Base-by-base conservation (phyloP, 2,888 invertebrate genomes). In the Phytoseiulus persimilis region DNA sequence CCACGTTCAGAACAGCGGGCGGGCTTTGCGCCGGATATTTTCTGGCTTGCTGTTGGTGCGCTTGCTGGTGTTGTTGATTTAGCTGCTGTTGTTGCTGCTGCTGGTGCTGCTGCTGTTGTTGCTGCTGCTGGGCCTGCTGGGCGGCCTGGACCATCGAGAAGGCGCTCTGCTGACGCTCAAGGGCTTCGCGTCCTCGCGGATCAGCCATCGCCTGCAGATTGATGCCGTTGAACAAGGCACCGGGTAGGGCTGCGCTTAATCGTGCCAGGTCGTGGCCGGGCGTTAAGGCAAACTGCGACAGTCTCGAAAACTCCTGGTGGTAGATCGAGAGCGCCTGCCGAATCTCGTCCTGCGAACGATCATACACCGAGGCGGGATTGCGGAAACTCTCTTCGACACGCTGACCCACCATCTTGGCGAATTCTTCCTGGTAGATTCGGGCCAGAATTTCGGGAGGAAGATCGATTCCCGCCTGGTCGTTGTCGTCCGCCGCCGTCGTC, bases 371-470 rank as follows among this genome's bases (percentile, higher is more conserved):
- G 83, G 90, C 90, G 28, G 91, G 91, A 83, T 91, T 90, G 39
- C 91, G 91, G 90, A 91, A 91, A 23, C 91, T 91, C 89, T 91
- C 91, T 89, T 91, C 91, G 23, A 91, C 91, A 39, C 91, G 90
- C 90, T 92, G 92, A 65, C 93, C 96, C 95, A 98, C 97, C 90
- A 99, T 94, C 93, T 98, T 98, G 90, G 96, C 96, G 91, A 98
- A 94, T 93, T 98, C 98, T 92, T 98, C 97, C 92, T 98, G 97
- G 93, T 98, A 98, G 92, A 98, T 96, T 92, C 97, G 95, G 83
- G 96, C 95, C 92, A 98, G 97, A 93, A 98, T 97, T 92, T 99
- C 98, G 92, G 98, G 98, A 83, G 98, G 96, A 93, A 98, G 87
- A 87, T 87, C 87, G 33, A 87, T 45, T 39, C 87, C 87, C 11